These are phyloP conservation scores for Drosophila incognita DNA, from an alignment of 2,888 invertebrate genomes.

Conservation along the genomic window DNA sequence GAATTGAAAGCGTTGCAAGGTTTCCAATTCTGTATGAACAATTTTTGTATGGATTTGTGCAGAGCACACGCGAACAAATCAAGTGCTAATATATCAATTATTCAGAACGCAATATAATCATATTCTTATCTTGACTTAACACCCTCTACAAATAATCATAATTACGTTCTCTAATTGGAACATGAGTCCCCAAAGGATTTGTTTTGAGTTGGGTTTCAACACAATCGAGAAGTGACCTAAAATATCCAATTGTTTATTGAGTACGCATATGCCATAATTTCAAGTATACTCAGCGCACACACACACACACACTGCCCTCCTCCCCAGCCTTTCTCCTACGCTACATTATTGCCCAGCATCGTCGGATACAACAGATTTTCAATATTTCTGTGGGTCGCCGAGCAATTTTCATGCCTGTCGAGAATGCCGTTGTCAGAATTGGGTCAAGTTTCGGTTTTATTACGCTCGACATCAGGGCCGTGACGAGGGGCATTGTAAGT, in stretches of 20 bases:
- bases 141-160: neutral
- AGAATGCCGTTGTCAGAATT: conserved; percentile 63
- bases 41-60: conserved; percentile 9
- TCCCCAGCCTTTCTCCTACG: no score
- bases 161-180: conserved; percentile 13
- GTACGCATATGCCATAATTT: conserved; percentile 24
- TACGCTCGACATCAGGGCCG: conserved; percentile 40
- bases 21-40: conserved; percentile 31
- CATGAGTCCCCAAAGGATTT: conserved; percentile 11
- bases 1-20: conserved; percentile 27
- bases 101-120: no score
- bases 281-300: conserved; percentile 5
- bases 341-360: conserved; percentile 25
- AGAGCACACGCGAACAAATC: neutral
- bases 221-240: conserved; percentile 22
- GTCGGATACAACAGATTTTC: conserved; percentile 43
- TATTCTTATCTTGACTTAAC: neutral
- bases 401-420: conserved; percentile 55
- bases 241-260: conserved; percentile 58
- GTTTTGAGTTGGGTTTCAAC: conserved; percentile 9
- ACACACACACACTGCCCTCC: neutral
- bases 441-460: conserved; percentile 79
- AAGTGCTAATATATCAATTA: neutral
- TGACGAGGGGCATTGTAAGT: neutral
- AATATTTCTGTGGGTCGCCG: conserved; percentile 41